These are phyloP conservation scores for Alectoris magna DNA, from an alignment of 2,797 vertebrate genomes.

Conservation along the genomic window DNA sequence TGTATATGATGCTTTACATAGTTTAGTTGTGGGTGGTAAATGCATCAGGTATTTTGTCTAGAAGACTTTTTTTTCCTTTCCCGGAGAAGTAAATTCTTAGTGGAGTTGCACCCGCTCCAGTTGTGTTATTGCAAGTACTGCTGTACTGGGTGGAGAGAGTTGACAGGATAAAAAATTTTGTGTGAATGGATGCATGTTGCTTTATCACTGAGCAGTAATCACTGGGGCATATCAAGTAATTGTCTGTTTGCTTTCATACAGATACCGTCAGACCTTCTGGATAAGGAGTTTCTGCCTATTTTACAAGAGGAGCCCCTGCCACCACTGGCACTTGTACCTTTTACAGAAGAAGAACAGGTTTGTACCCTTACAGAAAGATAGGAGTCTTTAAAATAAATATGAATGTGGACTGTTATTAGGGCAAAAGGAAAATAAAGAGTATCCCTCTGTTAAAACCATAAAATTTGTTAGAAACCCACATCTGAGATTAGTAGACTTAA, in stretches of 20 bases:
- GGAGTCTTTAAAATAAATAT: neutral
- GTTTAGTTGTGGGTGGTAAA: neutral
- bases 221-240: neutral
- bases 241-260: constrained; percentile 46
- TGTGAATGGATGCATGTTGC: neutral
- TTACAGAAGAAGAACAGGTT: constrained; percentile 99
- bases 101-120: rapidly evolving
- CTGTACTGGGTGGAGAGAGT: too few species aligned
- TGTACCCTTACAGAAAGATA: constrained; percentile 20
- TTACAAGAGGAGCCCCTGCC: constrained; percentile 97
- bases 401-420: neutral
- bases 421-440: neutral
- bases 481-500: neutral
- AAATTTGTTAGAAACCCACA: neutral
- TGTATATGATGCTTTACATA: neutral
- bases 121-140: neutral
- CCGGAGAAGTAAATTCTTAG: neutral
- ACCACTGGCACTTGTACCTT: constrained; percentile 96
- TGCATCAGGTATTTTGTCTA: neutral
- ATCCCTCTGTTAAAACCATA: neutral
- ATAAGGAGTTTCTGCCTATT: constrained; percentile 98
- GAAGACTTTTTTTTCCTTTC: neutral
- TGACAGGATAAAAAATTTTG: neutral
- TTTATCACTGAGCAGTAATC: neutral
- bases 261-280: constrained; percentile 96